phyloP scores from a whole-genome alignment of 2,113 vertebrate species.

The Lasiurus borealis region DNA sequence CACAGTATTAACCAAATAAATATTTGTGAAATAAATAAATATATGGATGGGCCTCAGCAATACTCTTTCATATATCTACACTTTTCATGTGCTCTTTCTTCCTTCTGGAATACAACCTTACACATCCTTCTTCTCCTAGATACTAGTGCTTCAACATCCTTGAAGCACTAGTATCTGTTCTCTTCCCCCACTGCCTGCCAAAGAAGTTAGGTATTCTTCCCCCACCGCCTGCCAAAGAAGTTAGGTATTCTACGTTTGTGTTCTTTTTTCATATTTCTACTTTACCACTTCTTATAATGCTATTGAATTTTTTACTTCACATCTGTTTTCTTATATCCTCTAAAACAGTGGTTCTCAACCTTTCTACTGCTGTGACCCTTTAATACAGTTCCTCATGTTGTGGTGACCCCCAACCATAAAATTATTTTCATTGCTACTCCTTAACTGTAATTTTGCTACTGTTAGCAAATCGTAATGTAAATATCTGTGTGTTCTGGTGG shows the following conservation, averaged over 20 bases:
- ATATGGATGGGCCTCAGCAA: background rate
- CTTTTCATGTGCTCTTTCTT: background rate
- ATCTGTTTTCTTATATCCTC: background rate
- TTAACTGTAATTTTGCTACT: too few species aligned
- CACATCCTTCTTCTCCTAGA: background rate
- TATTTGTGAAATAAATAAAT: background rate
- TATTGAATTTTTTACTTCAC: background rate
- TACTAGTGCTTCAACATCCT: background rate
- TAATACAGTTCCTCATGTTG: too few species aligned
- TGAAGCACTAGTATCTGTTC: too few species aligned
- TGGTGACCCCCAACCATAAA: too few species aligned
- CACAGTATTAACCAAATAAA: background rate
- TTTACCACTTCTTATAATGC: background rate
- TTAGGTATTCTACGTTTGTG: background rate
- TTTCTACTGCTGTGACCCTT: too few species aligned
- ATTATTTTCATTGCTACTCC: too few species aligned
- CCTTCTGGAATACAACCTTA: background rate
- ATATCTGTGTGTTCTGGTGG: too few species aligned
- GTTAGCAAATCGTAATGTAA: too few species aligned
- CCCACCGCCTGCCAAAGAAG: accelerated
- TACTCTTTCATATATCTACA: background rate
- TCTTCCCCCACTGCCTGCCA: accelerated
- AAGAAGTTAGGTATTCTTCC: background rate
- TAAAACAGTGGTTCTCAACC: too few species aligned
- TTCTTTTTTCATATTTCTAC: background rate